Conservation (phyloP, 2,888 invertebrate genomes). For the Arrhopalites spinosus region DNA sequence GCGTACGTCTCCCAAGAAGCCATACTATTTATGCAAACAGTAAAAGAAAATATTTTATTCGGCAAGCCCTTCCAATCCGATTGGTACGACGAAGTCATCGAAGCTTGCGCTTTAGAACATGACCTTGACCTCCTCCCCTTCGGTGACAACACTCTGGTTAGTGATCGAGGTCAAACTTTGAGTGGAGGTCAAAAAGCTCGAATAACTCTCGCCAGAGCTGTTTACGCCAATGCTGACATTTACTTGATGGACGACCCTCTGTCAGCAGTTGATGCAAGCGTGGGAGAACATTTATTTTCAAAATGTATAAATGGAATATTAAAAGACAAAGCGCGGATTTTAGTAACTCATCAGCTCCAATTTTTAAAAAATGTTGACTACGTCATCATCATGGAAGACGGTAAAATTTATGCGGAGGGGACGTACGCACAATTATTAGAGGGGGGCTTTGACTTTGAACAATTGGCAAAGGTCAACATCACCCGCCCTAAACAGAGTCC, state of each 20-base stretch:
- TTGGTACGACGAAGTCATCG: constrained; percentile 71
- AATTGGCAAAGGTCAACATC: constrained; percentile 56
- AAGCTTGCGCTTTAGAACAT: constrained; percentile 71
- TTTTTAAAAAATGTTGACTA: constrained; percentile 72
- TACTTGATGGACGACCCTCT: constrained; percentile 64
- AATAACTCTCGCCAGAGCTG: constrained; percentile 59
- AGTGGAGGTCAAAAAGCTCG: constrained; percentile 88
- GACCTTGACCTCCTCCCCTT: constrained; percentile 79
- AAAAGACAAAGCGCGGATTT: constrained; percentile 60
- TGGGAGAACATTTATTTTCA: constrained; percentile 62
- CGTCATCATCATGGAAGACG: constrained; percentile 71
- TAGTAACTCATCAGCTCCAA: constrained; percentile 81
- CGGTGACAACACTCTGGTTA: constrained; percentile 83
- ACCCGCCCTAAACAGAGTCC: no score
- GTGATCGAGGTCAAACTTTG: constrained; percentile 81
- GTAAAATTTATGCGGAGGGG: constrained; percentile 62
- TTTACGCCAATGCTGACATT: constrained; percentile 63
- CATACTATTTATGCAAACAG: constrained; percentile 52
- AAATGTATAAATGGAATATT: constrained; percentile 60
- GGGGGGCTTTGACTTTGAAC: constrained; percentile 77
- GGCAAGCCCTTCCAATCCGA: constrained; percentile 58
- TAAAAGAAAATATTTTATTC: constrained; percentile 54
- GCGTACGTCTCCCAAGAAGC: constrained; percentile 58
- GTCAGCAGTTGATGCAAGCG: constrained; percentile 63
- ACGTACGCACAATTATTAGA: constrained; percentile 74